A percentile compares a stretch with the other conserved stretches of the same genome.
Evolutionary conservation across 1,140 invertebrate genomes (phyloP).

Genomic region (Drosophila malerkotliana): DNA sequence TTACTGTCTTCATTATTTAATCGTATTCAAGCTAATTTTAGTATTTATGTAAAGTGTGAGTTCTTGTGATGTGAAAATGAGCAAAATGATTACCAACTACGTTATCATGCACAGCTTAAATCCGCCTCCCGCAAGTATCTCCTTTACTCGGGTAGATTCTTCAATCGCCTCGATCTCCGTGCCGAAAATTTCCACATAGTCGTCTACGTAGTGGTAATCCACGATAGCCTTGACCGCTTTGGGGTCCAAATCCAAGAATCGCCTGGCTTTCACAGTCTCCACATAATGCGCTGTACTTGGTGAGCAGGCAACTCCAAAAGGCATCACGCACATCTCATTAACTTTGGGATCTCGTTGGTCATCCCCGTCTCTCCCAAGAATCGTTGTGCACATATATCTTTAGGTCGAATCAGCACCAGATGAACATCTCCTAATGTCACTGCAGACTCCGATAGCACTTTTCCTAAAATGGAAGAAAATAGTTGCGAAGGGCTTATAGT

Average conservation of each 20-base stretch:
- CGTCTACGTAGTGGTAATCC: neutral
- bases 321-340: neutral
- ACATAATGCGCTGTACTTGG: neutral
- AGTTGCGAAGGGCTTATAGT: no score
- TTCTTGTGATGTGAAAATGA: no score
- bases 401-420: no score
- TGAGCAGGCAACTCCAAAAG: neutral
- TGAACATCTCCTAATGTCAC: no score
- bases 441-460: no score
- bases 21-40: no score
- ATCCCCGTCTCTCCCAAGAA: no score
- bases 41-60: no score
- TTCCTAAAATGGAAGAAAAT: no score
- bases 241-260: neutral
- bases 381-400: no score
- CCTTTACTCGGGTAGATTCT: neutral
- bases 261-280: neutral
- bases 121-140: neutral
- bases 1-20: no score
- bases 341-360: neutral
- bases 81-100: no score
- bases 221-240: neutral
- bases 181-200: neutral
- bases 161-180: neutral
- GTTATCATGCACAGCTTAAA: neutral